phyloP scores from a whole-genome alignment of 2,113 vertebrate genomes.

The Laticauda colubrina region DNA sequence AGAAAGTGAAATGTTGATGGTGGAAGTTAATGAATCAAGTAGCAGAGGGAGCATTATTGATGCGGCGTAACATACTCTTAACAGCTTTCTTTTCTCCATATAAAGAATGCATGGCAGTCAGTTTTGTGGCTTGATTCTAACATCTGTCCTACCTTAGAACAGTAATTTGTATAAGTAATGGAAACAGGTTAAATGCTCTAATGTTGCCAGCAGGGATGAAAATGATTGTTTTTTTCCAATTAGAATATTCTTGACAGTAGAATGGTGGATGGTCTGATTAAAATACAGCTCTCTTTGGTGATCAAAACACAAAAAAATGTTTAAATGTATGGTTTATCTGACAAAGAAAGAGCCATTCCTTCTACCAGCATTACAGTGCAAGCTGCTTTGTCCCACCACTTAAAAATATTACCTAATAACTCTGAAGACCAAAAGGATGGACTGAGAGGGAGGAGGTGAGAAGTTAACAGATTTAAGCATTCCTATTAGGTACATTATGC shows the following conservation, averaged over 20 bases:
- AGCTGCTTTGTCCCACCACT: constrained; percentile 46
- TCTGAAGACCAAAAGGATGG: constrained; percentile 21
- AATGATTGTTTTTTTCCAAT: constrained; percentile 62
- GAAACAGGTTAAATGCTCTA: constrained; percentile 75
- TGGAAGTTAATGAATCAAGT: constrained; percentile 67
- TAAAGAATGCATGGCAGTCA: constrained; percentile 64
- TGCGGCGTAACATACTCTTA: constrained; percentile 61
- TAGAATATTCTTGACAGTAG: constrained; percentile 65
- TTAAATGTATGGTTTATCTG: constrained; percentile 61
- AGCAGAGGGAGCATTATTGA: constrained; percentile 57
- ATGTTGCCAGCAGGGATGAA: constrained; percentile 71
- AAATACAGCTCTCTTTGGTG: constrained; percentile 59
- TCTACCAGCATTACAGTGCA: constrained; percentile 57
- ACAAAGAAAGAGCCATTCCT: constrained; percentile 56
- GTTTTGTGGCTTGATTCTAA: constrained; percentile 64
- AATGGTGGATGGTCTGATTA: constrained; percentile 58
- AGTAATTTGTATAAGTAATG: constrained; percentile 74
- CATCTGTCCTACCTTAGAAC: constrained; percentile 69
- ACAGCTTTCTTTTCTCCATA: constrained; percentile 51
- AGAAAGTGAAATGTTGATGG: constrained; percentile 56
- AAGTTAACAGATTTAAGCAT: constrained; percentile 31
- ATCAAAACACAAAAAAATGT: constrained; percentile 59
- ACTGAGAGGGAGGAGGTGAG: constrained; percentile 24
- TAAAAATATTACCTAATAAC: constrained; percentile 48
- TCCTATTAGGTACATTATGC: constrained; percentile 7